Conservation (phyloP, 1,140 invertebrate species). For the Penaeus chinensis region DNA sequence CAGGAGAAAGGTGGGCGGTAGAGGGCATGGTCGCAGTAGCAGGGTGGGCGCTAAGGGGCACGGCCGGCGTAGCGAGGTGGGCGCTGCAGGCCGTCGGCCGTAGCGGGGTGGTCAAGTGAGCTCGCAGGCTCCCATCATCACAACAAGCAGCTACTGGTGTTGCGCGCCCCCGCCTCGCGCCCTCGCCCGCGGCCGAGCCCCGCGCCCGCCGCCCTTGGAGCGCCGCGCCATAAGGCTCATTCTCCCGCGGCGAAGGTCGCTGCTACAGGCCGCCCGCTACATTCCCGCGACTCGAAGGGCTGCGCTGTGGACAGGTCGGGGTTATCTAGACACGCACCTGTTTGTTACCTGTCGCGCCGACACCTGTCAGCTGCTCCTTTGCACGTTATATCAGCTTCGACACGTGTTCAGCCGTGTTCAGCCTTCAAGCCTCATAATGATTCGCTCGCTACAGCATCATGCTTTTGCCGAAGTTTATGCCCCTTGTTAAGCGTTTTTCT, state of each 20-base stretch:
- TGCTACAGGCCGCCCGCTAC: constrained; percentile 5
- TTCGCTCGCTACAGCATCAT: not conserved
- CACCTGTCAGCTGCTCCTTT: constrained; percentile 6
- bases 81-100: too few relatives aligned
- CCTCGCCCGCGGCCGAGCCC: not conserved
- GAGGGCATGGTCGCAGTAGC: too few relatives aligned
- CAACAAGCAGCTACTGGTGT: constrained; percentile 34
- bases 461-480: not conserved
- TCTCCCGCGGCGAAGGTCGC: not conserved
- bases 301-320: constrained; percentile 28
- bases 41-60: too few relatives aligned
- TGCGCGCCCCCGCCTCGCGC: constrained; percentile 19
- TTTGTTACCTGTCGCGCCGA: constrained; percentile 2
- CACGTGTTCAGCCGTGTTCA: not conserved
- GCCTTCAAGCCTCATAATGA: too few relatives aligned
- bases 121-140: not conserved
- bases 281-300: constrained; percentile 9
- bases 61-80: too few relatives aligned
- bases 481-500: not conserved
- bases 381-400: not conserved
- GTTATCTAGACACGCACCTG: constrained; percentile 15
- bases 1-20: too few relatives aligned
- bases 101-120: too few relatives aligned
- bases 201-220: not conserved
- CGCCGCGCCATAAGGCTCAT: not conserved